Conservation (phyloP, 2,113 vertebrate genomes). For the Castor canadensis region DNA sequence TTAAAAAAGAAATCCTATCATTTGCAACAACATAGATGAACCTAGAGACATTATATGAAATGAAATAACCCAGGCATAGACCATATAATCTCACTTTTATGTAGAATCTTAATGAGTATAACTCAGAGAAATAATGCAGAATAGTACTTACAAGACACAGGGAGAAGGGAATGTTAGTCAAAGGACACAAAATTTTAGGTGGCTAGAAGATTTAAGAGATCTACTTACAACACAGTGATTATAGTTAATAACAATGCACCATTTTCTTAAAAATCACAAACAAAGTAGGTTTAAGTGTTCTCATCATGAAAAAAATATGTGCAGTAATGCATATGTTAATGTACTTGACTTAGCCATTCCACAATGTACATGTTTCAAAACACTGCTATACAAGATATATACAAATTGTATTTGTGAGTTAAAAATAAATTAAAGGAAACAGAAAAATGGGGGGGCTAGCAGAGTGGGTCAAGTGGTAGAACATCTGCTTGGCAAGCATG, state of each 20-base stretch:
- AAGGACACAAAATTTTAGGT: background rate
- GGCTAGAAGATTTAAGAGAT: too few relatives aligned
- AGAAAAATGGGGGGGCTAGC: too few relatives aligned
- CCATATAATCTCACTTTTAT: background rate
- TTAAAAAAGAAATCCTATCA: too few relatives aligned
- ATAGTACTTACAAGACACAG: background rate
- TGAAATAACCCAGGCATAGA: background rate
- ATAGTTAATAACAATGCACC: background rate
- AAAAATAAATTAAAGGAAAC: background rate
- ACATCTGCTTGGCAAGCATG: too few relatives aligned
- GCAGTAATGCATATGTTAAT: background rate
- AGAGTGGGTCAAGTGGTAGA: too few relatives aligned
- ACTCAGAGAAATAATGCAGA: background rate
- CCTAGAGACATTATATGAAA: background rate
- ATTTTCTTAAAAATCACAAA: background rate
- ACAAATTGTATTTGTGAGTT: background rate
- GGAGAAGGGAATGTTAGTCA: background rate
- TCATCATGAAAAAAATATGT: background rate
- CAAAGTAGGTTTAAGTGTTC: background rate
- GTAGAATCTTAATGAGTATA: background rate
- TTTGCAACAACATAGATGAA: too few relatives aligned
- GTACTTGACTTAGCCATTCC: background rate
- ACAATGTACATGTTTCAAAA: background rate
- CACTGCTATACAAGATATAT: fast-evolving
- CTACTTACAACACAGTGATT: too few relatives aligned